Percentiles rank a stretch among this genome's conserved stretches.
phyloP scores from a whole-genome alignment of 2,113 vertebrate genomes.

The Muscicapa adusta region DNA sequence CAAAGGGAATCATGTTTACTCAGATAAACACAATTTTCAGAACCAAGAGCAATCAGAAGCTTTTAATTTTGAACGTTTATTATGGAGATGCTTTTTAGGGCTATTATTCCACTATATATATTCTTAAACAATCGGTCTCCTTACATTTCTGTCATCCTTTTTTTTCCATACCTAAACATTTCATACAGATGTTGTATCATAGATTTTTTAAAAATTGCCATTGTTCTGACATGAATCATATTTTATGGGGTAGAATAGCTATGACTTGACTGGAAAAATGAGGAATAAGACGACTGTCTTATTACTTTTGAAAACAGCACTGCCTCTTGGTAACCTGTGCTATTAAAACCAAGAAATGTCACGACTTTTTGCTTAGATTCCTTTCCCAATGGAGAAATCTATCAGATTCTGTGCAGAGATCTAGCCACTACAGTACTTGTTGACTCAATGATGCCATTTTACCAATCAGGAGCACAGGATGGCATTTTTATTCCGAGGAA shows the following conservation, averaged over 20 bases:
- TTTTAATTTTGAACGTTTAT: conserved; percentile 7
- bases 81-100: neutral
- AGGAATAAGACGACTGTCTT: neutral
- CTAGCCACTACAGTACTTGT: neutral
- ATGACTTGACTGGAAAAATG: neutral
- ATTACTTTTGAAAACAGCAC: neutral
- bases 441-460: neutral
- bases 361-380: neutral
- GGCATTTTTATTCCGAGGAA: neutral
- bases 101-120: neutral
- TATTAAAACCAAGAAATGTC: neutral
- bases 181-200: neutral
- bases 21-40: conserved; percentile 19
- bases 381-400: neutral
- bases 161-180: neutral
- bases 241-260: neutral
- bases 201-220: neutral
- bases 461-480: neutral
- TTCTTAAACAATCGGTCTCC: neutral
- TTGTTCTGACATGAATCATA: neutral
- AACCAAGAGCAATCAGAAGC: conserved; percentile 5
- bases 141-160: neutral
- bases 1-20: conserved; percentile 22
- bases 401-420: neutral
- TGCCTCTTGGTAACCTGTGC: neutral